Evolutionary conservation across 1,140 invertebrate genomes (phyloP).

Genomic region (Zaprionus davidi): DNA sequence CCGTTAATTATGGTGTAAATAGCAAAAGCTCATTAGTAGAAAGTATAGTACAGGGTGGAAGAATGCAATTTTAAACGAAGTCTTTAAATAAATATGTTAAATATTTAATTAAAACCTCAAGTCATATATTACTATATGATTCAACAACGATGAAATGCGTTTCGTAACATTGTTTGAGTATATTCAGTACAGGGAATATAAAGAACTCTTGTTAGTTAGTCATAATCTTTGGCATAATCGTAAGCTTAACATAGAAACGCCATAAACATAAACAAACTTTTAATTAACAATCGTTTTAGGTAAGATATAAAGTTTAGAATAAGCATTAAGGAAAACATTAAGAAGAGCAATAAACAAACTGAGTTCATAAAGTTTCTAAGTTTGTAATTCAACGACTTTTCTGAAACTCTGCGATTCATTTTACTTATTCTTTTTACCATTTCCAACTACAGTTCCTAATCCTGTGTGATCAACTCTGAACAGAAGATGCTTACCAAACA

Average conservation of each 20-base stretch:
- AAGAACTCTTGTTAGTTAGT: no score
- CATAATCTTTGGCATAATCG: neutral
- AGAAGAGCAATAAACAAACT: neutral
- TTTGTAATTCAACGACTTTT: neutral
- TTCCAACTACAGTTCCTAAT: constrained; percentile 53
- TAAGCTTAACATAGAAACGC: neutral
- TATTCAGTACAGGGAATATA: no score
- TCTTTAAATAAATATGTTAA: neutral
- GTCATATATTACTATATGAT: neutral
- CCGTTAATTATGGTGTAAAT: constrained; percentile 8
- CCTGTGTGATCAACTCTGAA: constrained; percentile 6
- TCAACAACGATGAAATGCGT: neutral
- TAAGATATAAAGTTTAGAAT: neutral
- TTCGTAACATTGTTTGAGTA: no score
- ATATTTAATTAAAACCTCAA: neutral
- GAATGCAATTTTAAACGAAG: neutral
- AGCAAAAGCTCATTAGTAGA: neutral
- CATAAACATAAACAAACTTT: neutral
- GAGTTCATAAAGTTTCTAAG: neutral
- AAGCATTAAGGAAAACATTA: constrained; percentile 9
- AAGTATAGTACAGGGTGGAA: neutral
- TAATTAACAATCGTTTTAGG: neutral
- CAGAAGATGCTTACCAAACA: constrained; percentile 62
- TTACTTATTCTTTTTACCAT: neutral
- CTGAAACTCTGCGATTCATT: neutral